Base-by-base conservation (phyloP, 2,797 vertebrate genomes). In the Clarias laeviceps region DNA sequence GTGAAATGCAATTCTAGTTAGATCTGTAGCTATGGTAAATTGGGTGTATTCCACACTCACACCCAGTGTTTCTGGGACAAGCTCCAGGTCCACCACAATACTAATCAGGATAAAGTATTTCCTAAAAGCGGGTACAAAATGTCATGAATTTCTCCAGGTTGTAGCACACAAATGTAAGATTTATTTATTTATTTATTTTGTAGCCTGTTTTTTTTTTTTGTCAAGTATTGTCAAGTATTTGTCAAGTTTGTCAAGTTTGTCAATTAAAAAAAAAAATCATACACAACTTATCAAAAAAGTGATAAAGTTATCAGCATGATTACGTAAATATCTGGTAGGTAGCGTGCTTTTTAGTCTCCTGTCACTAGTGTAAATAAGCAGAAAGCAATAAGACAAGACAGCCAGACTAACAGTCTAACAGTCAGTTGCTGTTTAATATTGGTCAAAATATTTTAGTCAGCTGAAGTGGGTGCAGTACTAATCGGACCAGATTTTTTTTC, bases 351-450 rank as follows among this genome's bases (percentile, higher is more conserved):
- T n/a, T 22, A 2, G 14, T 62, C 15, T 27, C 0, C 57, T 27
- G 24, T 79, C 7, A 64, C 6, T 17, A 9, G 61, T 64, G 61
- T 45, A 65, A 45, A 62, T 40, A 3, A 68, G 64, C 45, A 68
- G 50, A 69, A 27, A 57, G 27, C 29, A 69, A 34, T 61, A 68
- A 69, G 18, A 12, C 17, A 50, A 14, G 29, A 18, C 80, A 69
- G 17, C 3, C n/a, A 32, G 20, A 37, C 65, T 57, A 15, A 17
- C 27, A 56, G 80, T 69, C 65, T 37, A 15, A 34, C 18, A 69
- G 80, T 69, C 20, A 69, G 45, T 20, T 57, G 78, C 68, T 78
- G 74, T 32, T 37, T 61, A 29, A 76, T 76, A 22, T 57, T 9
- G 18, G 27, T 1, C 3, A 6, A 9, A 18, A 45, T 64, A n/a